Base-by-base conservation (phyloP, 2,113 vertebrate genomes). In the Thunnus thynnus region DNA sequence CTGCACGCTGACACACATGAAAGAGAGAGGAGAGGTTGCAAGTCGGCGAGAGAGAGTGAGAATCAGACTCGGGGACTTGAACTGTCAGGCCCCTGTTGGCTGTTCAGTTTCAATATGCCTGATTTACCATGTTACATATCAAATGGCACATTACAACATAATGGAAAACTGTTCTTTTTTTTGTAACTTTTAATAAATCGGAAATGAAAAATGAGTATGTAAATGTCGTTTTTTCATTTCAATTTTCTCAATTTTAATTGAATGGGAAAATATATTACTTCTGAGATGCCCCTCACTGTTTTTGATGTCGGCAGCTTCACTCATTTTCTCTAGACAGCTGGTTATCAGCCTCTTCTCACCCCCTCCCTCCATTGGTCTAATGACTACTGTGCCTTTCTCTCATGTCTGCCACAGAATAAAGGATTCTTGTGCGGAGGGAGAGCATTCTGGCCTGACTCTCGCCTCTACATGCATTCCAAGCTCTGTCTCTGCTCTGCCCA, bases 391-490 rank as follows among this genome's bases (percentile, higher is more conserved):
- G 67, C 55, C 74, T 57, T 55, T 76, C 63, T 58, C 66, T 82
- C 68, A 65, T 78, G 85, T 83, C 74, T 70, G 67, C 27, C 46
- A 50, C 64, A 67, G 50, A 77, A 82, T 76, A 81, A 89, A 89
- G 86, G 88, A 88, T 68, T 73, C 76, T 74, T 74, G 82, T 80
- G 72, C 76, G 36, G 27, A 67, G 63, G 17, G 36, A 77, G 66
- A 56, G 58, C 48, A 54, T 73, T 41, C 60, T 82, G 73, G 63
- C 58, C 64, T 44, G 25, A 47, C 55, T 93, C 80, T 85, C 55
- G 65, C 89, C 60, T 73, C 62, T 67, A 52, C 66, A 66, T 63
- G 69, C 78, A 88, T 88, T 92, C 87, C 68, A 78, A 64, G 55
- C 73, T 76, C 68, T 52, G 46, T 78, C 69, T 77, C 75, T 72